A percentile compares a stretch with the other conserved stretches of the same genome.
phyloP scores from a whole-genome alignment of 2,888 invertebrate genomes.

The Ectemnius cavifrons region DNA sequence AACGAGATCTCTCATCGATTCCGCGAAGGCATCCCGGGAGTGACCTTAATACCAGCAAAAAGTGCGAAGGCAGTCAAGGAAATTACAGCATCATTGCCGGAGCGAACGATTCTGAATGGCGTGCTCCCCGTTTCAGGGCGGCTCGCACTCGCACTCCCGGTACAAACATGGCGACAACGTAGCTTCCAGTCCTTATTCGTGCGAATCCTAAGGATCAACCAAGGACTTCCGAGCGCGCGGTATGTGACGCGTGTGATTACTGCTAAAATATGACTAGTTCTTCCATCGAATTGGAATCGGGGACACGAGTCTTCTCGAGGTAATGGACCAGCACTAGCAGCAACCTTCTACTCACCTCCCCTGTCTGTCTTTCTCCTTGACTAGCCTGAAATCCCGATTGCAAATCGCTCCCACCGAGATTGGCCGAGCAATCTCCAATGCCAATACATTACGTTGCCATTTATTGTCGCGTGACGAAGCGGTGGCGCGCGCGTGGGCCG shows the following conservation, averaged over 20 bases:
- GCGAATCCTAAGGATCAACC: no score
- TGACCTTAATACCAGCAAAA: constrained; percentile 50
- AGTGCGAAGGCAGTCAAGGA: constrained; percentile 42
- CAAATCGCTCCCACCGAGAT: not conserved
- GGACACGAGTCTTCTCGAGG: no score
- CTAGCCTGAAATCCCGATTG: not conserved
- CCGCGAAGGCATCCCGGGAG: constrained; percentile 40
- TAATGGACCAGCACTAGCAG: not conserved
- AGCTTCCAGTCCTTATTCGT: not conserved
- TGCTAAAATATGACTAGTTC: not conserved
- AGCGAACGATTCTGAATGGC: constrained; percentile 17
- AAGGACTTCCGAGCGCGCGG: not conserved
- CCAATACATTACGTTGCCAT: not conserved
- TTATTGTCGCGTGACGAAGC: constrained; percentile 38
- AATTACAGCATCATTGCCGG: constrained; percentile 38
- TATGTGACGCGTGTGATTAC: not conserved
- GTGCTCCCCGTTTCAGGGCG: constrained; percentile 23
- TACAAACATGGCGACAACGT: not conserved
- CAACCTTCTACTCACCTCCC: not conserved
- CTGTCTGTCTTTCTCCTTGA: not conserved
- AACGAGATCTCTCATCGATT: constrained; percentile 52
- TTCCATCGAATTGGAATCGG: not conserved
- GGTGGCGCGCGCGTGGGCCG: constrained; percentile 34
- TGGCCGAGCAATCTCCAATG: not conserved
- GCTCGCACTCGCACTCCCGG: not conserved